A percentile compares a stretch with the other conserved stretches of the same genome.
Evolutionary conservation across 2,888 invertebrate genomes (phyloP).

Genomic region (Pristionchus japonicus): DNA sequence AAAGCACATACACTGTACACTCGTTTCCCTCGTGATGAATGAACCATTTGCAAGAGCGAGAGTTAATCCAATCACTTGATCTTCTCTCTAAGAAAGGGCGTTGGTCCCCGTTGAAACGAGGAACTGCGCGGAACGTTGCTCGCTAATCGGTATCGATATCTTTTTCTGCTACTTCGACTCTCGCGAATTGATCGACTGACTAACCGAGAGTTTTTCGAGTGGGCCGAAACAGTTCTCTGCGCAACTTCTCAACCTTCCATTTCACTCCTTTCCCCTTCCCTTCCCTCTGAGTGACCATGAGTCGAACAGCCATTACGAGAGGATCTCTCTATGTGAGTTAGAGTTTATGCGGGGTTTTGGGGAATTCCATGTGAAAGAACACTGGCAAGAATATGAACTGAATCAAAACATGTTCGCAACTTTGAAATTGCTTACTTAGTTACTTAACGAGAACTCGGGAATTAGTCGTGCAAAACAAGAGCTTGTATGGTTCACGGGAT

Average conservation of each 20-base stretch:
- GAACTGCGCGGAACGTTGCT: background rate
- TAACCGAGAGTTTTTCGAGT: background rate
- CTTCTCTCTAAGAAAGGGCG: background rate
- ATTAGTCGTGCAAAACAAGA: too few species aligned
- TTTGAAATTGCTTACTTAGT: too few species aligned
- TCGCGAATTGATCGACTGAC: background rate
- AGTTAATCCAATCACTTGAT: slow-evolving; percentile 5
- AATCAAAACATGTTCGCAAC: too few species aligned
- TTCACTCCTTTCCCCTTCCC: background rate
- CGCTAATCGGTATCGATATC: slow-evolving; percentile 18
- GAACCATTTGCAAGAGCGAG: slow-evolving; percentile 6
- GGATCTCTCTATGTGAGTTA: slow-evolving; percentile 33
- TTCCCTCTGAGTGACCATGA: background rate
- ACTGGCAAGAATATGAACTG: background rate
- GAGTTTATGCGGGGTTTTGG: background rate
- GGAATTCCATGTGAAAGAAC: background rate
- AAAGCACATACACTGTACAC: background rate
- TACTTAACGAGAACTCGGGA: too few species aligned
- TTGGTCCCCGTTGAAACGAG: background rate
- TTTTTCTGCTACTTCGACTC: background rate
- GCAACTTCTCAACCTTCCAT: background rate
- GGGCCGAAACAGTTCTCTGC: background rate
- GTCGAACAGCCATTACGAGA: slow-evolving; percentile 38
- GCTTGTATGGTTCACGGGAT: too few species aligned
- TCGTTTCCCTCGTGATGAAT: background rate